Conservation (phyloP, 2,888 invertebrate species). For the Ormyrus rosae region DNA sequence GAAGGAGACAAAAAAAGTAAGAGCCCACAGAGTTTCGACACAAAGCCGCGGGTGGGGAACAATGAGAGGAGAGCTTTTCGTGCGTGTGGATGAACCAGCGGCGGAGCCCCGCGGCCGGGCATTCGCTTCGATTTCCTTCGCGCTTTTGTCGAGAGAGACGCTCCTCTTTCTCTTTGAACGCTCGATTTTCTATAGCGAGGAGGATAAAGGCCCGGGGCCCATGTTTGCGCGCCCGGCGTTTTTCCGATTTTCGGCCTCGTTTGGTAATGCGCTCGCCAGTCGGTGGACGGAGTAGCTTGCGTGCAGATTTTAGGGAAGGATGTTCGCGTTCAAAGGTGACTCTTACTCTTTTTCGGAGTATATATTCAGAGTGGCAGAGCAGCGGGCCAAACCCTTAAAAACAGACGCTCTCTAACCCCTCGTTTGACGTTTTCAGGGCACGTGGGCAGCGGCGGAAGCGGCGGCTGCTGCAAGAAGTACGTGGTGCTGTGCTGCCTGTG, state of each 20-base stretch:
- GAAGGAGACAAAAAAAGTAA: slow-evolving; percentile 19
- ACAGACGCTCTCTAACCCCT: background rate
- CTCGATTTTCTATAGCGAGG: no score
- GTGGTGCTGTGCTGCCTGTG: slow-evolving; percentile 90
- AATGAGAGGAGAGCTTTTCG: slow-evolving; percentile 7
- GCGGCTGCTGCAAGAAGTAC: slow-evolving; percentile 80
- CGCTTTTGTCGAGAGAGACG: slow-evolving; percentile 33
- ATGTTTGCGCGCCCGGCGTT: no score
- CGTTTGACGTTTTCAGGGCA: slow-evolving; percentile 63
- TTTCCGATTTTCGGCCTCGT: no score
- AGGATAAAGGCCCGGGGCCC: no score
- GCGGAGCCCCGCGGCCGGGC: slow-evolving; percentile 3
- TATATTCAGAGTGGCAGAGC: no score
- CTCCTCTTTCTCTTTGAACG: no score
- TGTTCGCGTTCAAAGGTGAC: no score
- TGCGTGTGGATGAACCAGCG: background rate
- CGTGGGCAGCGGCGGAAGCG: slow-evolving; percentile 63
- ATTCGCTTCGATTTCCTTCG: slow-evolving; percentile 52
- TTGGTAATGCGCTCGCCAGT: no score
- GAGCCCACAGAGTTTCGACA: slow-evolving; percentile 48
- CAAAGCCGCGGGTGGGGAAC: slow-evolving; percentile 55
- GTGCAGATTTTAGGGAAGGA: no score
- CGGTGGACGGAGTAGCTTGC: no score
- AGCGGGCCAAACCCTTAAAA: no score
- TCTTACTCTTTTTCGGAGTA: background rate